Evolutionary conservation across 2,888 invertebrate genomes (phyloP), one percentile per base, ranked within the genome.

Genomic region (Salticus scenicus): DNA sequence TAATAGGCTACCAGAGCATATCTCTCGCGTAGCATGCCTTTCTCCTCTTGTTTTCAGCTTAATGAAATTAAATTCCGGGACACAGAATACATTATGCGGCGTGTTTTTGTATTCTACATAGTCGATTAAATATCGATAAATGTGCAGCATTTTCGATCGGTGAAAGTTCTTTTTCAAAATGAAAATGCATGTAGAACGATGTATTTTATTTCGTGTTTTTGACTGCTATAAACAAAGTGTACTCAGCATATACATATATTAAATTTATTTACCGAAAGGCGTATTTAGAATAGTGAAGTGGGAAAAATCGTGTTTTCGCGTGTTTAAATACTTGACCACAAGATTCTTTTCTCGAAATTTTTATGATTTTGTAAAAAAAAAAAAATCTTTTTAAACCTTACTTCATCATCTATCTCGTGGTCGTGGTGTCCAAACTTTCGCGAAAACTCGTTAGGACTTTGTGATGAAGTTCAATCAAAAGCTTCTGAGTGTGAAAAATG

Each of bases 1-100:
- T 84, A 84, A 57, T 57, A 77, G 51, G 83, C 83, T 84, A 84
- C 51, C n/a, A 37, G 72, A 84, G 77, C 73, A 77, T 66, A 67
- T 84, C 24, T 57, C 73, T 74, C 63, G 82, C 67, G 20, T 67
- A 67, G 67, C 67, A 33, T 67, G 31, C 20, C 37, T 1, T 57
- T 57, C 24, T 24, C 24, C 24, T 57, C 24, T 57, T 57, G 24
- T 4, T 57, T 69, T 51, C 76, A 51, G 31, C 64, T 77, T 73
- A 24, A 57, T 24, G 24, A 57, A 24, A 57, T 24, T 24, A 57
- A 57, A 24, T 24, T 57, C 17, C 24, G 57, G 57, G 57, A 12
- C 57, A 57, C 24, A 57, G 24, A 57, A 24, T 57, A 57, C 57
- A 24, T 72, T 72, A 84, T 73, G 66, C 67, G 69, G 82, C 82